A percentile compares a stretch with the other conserved stretches of the same genome.
phyloP scores from a whole-genome alignment of 2,888 invertebrate genomes.

The Pterobdella sp. region DNA sequence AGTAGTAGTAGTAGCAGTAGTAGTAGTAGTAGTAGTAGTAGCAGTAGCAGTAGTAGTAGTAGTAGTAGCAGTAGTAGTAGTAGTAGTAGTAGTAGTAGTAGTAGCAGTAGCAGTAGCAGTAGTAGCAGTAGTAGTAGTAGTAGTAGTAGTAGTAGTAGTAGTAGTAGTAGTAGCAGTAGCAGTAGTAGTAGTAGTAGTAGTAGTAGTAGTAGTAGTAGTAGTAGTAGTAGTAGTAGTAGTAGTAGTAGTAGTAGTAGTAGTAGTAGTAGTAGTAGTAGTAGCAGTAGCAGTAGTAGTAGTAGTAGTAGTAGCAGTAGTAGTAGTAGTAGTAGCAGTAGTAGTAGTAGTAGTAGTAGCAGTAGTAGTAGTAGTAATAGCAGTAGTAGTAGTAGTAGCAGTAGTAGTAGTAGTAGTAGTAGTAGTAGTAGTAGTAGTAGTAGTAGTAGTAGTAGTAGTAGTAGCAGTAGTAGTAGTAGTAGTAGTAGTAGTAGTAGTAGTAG shows the following conservation, averaged over 20 bases:
- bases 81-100: constrained; percentile 24
- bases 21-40: constrained; percentile 23
- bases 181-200: constrained; percentile 24
- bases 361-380: constrained; percentile 27
- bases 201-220: constrained; percentile 24
- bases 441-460: constrained; percentile 15
- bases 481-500: constrained; percentile 33
- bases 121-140: constrained; percentile 19
- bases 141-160: constrained; percentile 22
- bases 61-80: constrained; percentile 23
- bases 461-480: constrained; percentile 29
- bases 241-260: constrained; percentile 21
- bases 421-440: constrained; percentile 23
- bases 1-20: constrained; percentile 22
- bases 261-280: constrained; percentile 19
- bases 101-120: constrained; percentile 20
- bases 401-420: constrained; percentile 29
- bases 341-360: constrained; percentile 28
- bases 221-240: constrained; percentile 24
- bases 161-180: constrained; percentile 22
- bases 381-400: constrained; percentile 28
- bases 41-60: constrained; percentile 21
- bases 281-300: constrained; percentile 27
- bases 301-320: constrained; percentile 29
- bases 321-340: constrained; percentile 29